A percentile compares a stretch with the other conserved stretches of the same genome.
Conservation (phyloP, 2,888 invertebrate genomes). For the Torymus tubicola region DNA sequence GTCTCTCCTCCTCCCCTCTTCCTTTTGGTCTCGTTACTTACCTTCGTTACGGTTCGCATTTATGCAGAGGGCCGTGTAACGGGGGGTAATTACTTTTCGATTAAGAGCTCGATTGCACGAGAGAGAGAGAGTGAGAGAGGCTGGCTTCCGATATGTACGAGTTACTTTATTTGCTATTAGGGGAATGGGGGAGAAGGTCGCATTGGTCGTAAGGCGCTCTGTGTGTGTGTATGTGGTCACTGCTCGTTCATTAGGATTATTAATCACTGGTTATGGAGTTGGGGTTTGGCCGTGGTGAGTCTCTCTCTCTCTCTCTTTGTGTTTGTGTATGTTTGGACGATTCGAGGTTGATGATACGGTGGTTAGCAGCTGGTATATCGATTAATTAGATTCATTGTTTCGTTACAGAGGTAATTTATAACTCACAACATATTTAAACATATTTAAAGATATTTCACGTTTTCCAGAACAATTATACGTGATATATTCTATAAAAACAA, state of each 20-base stretch:
- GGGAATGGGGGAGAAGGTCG: background rate
- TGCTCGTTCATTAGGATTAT: constrained; percentile 21
- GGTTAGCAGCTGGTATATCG: too few relatives aligned
- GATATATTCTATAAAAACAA: too few relatives aligned
- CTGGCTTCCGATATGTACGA: background rate
- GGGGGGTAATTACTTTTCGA: constrained; percentile 54
- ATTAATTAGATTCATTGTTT: too few relatives aligned
- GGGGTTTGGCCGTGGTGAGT: too few relatives aligned
- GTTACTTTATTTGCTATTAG: constrained; percentile 39
- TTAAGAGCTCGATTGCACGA: constrained; percentile 48
- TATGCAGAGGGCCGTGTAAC: background rate
- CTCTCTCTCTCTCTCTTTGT: too few relatives aligned
- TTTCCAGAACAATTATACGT: too few relatives aligned
- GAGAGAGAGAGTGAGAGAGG: background rate
- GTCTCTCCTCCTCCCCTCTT: constrained; percentile 27
- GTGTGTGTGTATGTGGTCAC: background rate
- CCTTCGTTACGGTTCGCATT: constrained; percentile 35
- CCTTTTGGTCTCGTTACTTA: constrained; percentile 43
- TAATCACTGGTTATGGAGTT: background rate
- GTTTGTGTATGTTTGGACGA: too few relatives aligned
- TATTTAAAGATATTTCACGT: too few relatives aligned
- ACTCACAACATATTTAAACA: too few relatives aligned
- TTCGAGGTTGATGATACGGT: too few relatives aligned
- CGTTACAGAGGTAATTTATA: too few relatives aligned
- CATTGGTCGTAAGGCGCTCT: background rate